Percentiles rank a stretch among this genome's conserved stretches.
Evolutionary conservation across 1,140 invertebrate species (phyloP).

Genomic region (Hycleus cichorii): DNA sequence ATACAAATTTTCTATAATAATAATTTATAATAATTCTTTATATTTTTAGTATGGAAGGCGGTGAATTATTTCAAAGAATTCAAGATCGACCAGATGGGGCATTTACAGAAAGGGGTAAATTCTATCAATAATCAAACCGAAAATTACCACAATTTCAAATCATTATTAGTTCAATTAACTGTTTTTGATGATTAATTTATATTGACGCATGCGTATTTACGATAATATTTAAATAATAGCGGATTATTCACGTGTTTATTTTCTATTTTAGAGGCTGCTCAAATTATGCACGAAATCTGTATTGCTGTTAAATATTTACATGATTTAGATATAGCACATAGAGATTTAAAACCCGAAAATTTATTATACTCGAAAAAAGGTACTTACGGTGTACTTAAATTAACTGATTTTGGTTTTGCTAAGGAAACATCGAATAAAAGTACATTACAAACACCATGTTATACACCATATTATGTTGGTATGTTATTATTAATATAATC

Average conservation of each 20-base stretch:
- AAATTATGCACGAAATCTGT: slow-evolving; percentile 94
- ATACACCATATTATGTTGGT: slow-evolving; percentile 98
- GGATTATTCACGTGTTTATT: neutral
- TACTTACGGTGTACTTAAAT: slow-evolving; percentile 74
- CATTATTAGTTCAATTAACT: too few species aligned
- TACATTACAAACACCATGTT: slow-evolving; percentile 93
- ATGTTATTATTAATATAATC: slow-evolving; percentile 3
- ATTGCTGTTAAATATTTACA: slow-evolving; percentile 93
- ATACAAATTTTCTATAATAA: neutral
- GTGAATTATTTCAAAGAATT: slow-evolving; percentile 93
- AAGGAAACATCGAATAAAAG: slow-evolving; percentile 85
- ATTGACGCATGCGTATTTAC: too few species aligned
- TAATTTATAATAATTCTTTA: neutral
- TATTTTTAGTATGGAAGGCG: slow-evolving; percentile 83
- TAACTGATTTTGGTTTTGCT: slow-evolving; percentile 99
- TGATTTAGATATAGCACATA: slow-evolving; percentile 91
- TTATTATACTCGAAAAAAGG: slow-evolving; percentile 70
- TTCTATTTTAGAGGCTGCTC: slow-evolving; percentile 67
- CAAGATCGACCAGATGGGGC: slow-evolving; percentile 88
- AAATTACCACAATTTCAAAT: neutral
- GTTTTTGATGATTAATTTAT: too few species aligned
- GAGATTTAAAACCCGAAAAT: slow-evolving; percentile 94
- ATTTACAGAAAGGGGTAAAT: slow-evolving; percentile 86
- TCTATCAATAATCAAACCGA: neutral
- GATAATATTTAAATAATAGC: too few species aligned